These are phyloP conservation scores for Drosophila austrosaltans DNA, from an alignment of 2,888 invertebrate genomes.

Conservation along the genomic window DNA sequence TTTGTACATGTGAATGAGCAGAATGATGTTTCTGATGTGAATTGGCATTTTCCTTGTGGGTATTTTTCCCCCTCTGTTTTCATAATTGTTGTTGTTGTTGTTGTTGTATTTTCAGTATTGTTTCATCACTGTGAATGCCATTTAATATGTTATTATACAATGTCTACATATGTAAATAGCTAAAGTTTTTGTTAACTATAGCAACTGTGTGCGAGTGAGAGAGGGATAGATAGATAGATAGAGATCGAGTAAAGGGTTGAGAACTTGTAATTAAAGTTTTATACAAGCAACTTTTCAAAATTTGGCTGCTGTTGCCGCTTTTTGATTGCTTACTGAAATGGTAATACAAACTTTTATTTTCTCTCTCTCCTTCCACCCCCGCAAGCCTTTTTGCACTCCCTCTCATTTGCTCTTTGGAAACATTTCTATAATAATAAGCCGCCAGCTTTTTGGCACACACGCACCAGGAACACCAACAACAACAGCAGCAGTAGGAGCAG, in stretches of 20 bases:
- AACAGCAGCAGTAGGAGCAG: conserved; percentile 11
- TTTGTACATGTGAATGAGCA: background rate
- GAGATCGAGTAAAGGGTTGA: conserved; percentile 13
- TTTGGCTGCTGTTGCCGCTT: conserved; percentile 46
- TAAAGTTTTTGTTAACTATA: conserved; percentile 44
- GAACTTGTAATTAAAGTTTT: conserved; percentile 74
- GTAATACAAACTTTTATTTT: conserved; percentile 48
- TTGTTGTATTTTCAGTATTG: background rate
- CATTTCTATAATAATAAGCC: conserved; percentile 76
- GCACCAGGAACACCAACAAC: conserved; percentile 18
- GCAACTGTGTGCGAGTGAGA: conserved; percentile 27
- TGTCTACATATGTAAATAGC: conserved; percentile 76
- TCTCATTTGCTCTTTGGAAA: conserved; percentile 59
- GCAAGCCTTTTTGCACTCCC: background rate
- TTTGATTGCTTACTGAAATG: conserved; percentile 45
- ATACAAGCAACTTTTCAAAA: conserved; percentile 70
- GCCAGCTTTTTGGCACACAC: conserved; percentile 25
- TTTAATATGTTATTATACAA: conserved; percentile 67
- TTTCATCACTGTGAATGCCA: conserved; percentile 8
- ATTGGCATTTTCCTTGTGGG: conserved; percentile 6
- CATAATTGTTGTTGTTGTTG: background rate
- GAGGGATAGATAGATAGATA: background rate
- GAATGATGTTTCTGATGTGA: background rate
- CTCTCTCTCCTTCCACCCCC: background rate
- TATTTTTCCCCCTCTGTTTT: background rate